phyloP scores from a whole-genome alignment of 2,113 vertebrate species.

The Myrmecophaga tridactyla region DNA sequence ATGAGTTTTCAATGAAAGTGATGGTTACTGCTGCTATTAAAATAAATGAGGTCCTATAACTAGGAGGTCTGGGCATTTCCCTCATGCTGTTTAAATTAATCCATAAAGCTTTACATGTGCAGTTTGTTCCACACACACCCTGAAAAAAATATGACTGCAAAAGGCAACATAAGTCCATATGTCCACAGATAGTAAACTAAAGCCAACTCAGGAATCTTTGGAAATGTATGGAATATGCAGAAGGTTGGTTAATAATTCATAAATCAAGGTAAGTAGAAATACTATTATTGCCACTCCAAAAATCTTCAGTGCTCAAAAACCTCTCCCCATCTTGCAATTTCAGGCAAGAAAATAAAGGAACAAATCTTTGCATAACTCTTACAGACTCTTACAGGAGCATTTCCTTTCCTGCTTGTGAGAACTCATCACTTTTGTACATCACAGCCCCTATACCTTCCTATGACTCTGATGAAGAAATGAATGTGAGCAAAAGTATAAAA shows the following conservation, averaged over 20 bases:
- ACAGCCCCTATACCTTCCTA: not conserved
- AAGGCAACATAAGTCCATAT: not conserved
- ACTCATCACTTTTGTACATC: not conserved
- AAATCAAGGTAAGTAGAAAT: not conserved
- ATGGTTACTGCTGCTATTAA: slow-evolving; percentile 35
- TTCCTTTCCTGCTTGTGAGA: slow-evolving; percentile 44
- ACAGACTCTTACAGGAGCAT: not conserved
- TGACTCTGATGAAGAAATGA: not conserved
- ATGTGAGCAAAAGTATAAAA: not conserved
- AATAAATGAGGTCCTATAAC: slow-evolving; percentile 45
- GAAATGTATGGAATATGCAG: not conserved
- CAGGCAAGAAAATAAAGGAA: not conserved
- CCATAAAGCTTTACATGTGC: slow-evolving; percentile 40
- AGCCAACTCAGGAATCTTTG: not conserved
- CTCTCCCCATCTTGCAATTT: not conserved
- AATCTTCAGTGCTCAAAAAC: not conserved
- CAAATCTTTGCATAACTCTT: not conserved
- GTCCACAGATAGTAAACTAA: not conserved
- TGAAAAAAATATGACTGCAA: slow-evolving; percentile 41
- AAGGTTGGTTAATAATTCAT: not conserved
- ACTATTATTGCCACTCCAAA: not conserved
- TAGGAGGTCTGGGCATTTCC: not conserved
- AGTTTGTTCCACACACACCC: not conserved
- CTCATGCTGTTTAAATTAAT: slow-evolving; percentile 59
- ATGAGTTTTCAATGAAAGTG: slow-evolving; percentile 58